These are phyloP conservation scores for Pogonognathellus flavescens DNA, from an alignment of 1,140 invertebrate genomes.

Conservation along the genomic window DNA sequence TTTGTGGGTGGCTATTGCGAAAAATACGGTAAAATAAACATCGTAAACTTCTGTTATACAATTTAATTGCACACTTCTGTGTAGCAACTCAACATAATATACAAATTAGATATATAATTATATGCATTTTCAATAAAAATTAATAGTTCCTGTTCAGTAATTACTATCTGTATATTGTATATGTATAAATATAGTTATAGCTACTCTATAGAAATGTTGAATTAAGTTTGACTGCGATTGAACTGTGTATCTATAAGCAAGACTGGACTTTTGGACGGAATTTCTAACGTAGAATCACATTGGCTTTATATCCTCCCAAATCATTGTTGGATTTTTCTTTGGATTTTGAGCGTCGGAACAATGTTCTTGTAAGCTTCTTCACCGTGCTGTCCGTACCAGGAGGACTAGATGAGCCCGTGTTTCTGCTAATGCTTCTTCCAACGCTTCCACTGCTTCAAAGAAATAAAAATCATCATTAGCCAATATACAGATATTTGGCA, in stretches of 20 bases:
- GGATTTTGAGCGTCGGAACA: slow-evolving; percentile 64
- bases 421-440: slow-evolving; percentile 57
- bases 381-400: slow-evolving; percentile 56
- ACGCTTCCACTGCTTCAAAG: slow-evolving; percentile 61
- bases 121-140: too few relatives aligned
- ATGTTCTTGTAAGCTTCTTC: slow-evolving; percentile 62
- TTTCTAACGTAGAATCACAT: slow-evolving; percentile 62
- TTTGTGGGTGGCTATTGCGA: too few relatives aligned
- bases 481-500: background rate
- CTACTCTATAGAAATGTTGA: background rate
- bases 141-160: too few relatives aligned
- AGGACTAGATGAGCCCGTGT: slow-evolving; percentile 44
- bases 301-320: slow-evolving; percentile 56
- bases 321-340: slow-evolving; percentile 56
- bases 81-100: too few relatives aligned
- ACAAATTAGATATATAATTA: too few relatives aligned
- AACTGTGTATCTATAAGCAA: background rate
- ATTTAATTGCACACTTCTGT: too few relatives aligned
- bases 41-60: too few relatives aligned
- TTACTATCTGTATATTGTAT: too few relatives aligned
- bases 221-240: background rate
- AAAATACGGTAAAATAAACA: too few relatives aligned
- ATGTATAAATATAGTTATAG: background rate
- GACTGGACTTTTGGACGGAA: background rate
- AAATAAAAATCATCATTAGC: slow-evolving; percentile 17